phyloP scores from a whole-genome alignment of 2,888 invertebrate species.

The Leuctra nigra region DNA sequence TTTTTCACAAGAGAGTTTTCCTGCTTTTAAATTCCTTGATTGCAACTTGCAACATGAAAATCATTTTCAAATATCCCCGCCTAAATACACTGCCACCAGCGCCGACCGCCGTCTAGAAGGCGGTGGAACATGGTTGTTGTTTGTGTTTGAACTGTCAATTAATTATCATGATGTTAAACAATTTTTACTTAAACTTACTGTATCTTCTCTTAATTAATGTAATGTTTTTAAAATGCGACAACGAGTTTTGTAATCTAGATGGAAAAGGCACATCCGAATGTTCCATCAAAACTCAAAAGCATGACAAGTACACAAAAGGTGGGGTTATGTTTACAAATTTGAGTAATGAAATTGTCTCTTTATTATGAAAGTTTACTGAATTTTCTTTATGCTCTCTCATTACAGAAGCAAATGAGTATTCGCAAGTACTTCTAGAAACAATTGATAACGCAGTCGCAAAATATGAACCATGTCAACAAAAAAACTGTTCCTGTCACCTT shows the following conservation, averaged over 20 bases:
- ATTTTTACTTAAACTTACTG: neutral
- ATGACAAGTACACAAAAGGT: neutral
- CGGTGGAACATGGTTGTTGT: too few relatives aligned
- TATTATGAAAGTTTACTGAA: neutral
- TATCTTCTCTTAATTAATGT: neutral
- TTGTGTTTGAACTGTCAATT: too few relatives aligned
- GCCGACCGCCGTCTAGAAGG: too few relatives aligned
- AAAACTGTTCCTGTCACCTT: conserved; percentile 57
- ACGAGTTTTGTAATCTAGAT: neutral
- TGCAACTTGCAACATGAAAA: too few relatives aligned
- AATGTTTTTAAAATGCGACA: neutral
- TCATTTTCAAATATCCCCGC: too few relatives aligned
- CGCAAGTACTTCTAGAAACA: conserved; percentile 6
- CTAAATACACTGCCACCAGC: too few relatives aligned
- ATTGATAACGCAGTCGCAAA: conserved; percentile 21
- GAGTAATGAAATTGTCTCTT: neutral
- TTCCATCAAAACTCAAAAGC: neutral
- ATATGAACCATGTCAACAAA: conserved; percentile 20
- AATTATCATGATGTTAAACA: too few relatives aligned
- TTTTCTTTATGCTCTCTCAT: neutral
- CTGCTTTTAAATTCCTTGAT: too few relatives aligned
- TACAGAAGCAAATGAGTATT: neutral
- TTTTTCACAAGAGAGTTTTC: too few relatives aligned
- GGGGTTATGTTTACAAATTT: neutral
- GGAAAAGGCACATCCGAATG: neutral